Base-by-base conservation (phyloP, 92 coral and sea anemone genomes). In the Epizoanthus fatuus region DNA sequence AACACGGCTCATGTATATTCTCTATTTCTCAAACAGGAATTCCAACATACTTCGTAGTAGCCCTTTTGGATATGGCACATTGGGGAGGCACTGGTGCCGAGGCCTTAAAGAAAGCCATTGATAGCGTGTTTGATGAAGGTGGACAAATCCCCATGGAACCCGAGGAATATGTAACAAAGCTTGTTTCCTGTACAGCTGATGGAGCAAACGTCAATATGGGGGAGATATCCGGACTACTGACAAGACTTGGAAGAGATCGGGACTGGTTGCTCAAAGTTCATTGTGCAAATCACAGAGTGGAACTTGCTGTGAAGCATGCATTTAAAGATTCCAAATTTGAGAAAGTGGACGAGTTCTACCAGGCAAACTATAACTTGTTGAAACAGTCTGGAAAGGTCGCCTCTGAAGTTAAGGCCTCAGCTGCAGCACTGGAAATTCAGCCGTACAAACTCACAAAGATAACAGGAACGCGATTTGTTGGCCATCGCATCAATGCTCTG, bases 61-160 rank as follows among this genome's bases (percentile, higher is more conserved):
- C 80, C 58, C 76, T 83, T 53, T 76, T 83, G 49, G 87, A 83
- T 64, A 83, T 70, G 80, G 81, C 87, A 83, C 52, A 72, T 44
- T 76, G 65, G 75, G 87, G 81, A 40, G 87, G 80, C 13, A 42
- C 72, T 63, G 54, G 55, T 72, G 87, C 81, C 1, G 80, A 83
- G 22, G 75, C 87, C 42, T 56, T 83, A 47, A 83, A 83, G 56
- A 53, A 3, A n/a, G 40, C 87, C 1, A 56, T 83, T 70, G 81
- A 83, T 56, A 83, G 80, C 40, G 74, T 83, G 40, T 72, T 56
- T 39, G 74, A 75, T 32, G 22, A 35, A 51, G 72, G 16, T 22
- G 45, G 38, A 8, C 56, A 57, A 70, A 56, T 70, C 53, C 80
- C 54, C 6, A 68, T 57, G 56, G 55, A 58, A 19, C 49, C 39